Base-by-base conservation (phyloP, 2,888 invertebrate species). In the Volucella bombylans region DNA sequence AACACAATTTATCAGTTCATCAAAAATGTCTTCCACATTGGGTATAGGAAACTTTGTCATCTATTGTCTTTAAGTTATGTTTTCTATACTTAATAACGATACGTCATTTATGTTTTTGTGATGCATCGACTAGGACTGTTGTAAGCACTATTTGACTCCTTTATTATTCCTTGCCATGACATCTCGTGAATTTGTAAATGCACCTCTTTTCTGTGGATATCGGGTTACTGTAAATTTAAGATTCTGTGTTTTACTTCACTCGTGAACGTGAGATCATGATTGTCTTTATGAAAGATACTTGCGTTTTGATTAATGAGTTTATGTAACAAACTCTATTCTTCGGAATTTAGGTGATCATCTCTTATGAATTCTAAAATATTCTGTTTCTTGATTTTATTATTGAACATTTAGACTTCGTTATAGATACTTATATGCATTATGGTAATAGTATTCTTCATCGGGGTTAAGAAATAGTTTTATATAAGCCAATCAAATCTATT, bases 231-330 rank as follows among this genome's bases (percentile, higher is more conserved):
- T 23, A 2, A 39, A 18, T 18, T 59, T 41, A 15, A 41, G 9
- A 59, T 59, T 41, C 41, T 59, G 41, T 59, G 57, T 59, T 59
- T 59, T 15, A 59, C 6, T 41, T 59, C 57, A 41, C 41, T 59
- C 14, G 57, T 41, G 14, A 59, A 59, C 2, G 57, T 41, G 10
- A 59, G 41, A 41, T 41, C 18, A 50, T 50, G 18, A 3, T 50
- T 50, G 9, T 50, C 18, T 50, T 50, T 52, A 18, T 18, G 1
- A 18, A 18, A 18, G 18, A 18, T 1, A 18, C 18, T 18, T 18
- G 1, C 1, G 18, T 18, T 18, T 18, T 18, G 18, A 18, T 18
- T 18, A 18, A 1, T 18, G 18, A 18, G 18, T 18, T 18, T 18
- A 18, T 18, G 18, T 18, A 18, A 18, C 18, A 18, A 18, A 18